Evolutionary conservation across 64 coral and sea anemone genomes (phyloP), one percentile per base, ranked within the genome.

Genomic region (Montipora capricornis): DNA sequence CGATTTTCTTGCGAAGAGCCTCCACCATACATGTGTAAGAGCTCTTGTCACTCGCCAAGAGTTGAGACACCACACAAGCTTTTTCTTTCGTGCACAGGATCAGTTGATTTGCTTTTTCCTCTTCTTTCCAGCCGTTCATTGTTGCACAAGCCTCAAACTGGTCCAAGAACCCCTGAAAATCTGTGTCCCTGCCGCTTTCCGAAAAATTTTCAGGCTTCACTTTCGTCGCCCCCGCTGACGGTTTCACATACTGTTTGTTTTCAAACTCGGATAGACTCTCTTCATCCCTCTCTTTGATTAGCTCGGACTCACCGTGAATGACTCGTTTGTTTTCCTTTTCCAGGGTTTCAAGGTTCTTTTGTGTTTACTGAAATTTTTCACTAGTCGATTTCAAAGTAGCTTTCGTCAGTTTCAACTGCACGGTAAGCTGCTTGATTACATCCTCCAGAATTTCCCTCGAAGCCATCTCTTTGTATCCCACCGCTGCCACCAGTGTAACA

Each of bases 91-190:
- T 67, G 59, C 52, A 61, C 47, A 80, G 26, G 51, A 90, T 90
- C 67, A 90, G 55, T 15, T 90, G 76, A 19, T 90, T 80, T 37
- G 44, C 37, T 20, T 80, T 90, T 46, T 90, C 60, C 14, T 90
- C 9, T 5, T 10, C 88, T 5, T 47, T 68, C 76, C 88, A 84
- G 80, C 66, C 49, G 19, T 81, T 92, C 68, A 83, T 83, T 49
- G 68, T 82, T 47, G 68, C 90, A 50, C 68, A 92, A 24, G 46
- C 90, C 11, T 92, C 51, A 53, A 92, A 92, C 26, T 84, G 22
- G 22, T 92, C 79, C 49, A 92, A 75, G 60, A 92, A 92, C 37
- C 80, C 69, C 80, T 84, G 44, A 24, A 92, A 83, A 22, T 91
- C 90, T 3, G 90, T 92, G 68, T 92, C 22, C 22, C 83, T 92